A percentile compares a stretch with the other conserved stretches of the same genome.
phyloP scores from a whole-genome alignment of 2,113 vertebrate genomes.

The Ivindomyrus marchei region DNA sequence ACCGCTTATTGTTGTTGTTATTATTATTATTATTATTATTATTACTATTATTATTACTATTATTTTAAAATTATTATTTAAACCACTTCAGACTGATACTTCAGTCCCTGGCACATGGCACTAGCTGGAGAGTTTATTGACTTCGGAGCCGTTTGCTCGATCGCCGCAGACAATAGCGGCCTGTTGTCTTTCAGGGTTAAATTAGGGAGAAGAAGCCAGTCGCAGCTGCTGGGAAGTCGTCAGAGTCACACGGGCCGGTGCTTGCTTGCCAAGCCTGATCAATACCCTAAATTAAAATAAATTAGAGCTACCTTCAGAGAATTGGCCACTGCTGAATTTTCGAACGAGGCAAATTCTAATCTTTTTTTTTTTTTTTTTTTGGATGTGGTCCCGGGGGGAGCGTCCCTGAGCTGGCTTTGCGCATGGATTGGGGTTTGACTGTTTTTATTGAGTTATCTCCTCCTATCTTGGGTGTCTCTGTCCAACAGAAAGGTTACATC shows the following conservation, averaged over 20 bases:
- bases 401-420: not conserved
- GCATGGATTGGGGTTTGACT: not conserved
- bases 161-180: not conserved
- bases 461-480: not conserved
- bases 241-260: not conserved
- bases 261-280: conserved; percentile 2
- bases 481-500: conserved; percentile 44
- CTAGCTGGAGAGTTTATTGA: not conserved
- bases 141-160: not conserved
- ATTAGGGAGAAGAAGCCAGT: not conserved
- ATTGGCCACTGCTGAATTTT: not conserved
- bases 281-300: not conserved
- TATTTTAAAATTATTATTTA: not conserved
- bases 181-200: not conserved
- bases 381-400: not conserved
- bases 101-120: not conserved
- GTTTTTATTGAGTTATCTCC: not conserved
- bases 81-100: not conserved
- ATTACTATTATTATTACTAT: not conserved
- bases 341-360: not conserved
- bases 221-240: not conserved
- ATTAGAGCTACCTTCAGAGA: not conserved
- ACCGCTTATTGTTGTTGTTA: not conserved
- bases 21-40: not conserved
- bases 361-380: not conserved